phyloP scores from a whole-genome alignment of 2,888 invertebrate genomes.

The Tricholauxania praeusta region DNA sequence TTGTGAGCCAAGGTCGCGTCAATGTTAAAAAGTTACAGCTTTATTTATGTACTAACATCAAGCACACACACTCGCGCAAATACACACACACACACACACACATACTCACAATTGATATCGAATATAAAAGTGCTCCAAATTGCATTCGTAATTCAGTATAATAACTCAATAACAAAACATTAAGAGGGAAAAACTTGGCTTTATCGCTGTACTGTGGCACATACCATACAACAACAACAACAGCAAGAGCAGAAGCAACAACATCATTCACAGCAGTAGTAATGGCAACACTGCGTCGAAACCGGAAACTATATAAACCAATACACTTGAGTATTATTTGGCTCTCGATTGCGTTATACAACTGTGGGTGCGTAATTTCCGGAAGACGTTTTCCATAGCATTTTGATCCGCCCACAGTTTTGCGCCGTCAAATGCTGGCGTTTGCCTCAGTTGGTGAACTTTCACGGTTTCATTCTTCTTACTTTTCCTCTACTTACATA shows the following conservation, averaged over 20 bases:
- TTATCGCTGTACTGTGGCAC: neutral
- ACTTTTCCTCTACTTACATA: neutral
- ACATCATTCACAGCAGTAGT: neutral
- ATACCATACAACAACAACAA: neutral
- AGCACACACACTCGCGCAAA: conserved; percentile 4
- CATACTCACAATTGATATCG: neutral
- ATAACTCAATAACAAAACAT: conserved; percentile 25
- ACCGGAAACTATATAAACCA: conserved; percentile 32
- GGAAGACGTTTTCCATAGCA: conserved; percentile 22
- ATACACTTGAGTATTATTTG: conserved; percentile 13
- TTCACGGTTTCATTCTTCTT: neutral
- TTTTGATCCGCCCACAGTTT: neutral
- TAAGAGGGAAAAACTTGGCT: conserved; percentile 8
- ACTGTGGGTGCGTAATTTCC: conserved; percentile 18
- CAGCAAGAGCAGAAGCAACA: neutral
- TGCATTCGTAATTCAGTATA: conserved; percentile 13
- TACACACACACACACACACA: neutral
- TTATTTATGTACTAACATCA: neutral
- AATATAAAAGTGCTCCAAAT: conserved; percentile 9
- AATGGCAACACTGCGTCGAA: conserved; percentile 14
- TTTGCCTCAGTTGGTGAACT: neutral
- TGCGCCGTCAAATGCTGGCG: neutral
- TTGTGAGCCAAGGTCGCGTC: neutral
- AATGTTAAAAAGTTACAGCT: conserved; percentile 2
- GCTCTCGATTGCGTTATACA: conserved; percentile 3